Percentiles rank a stretch among this genome's conserved stretches.
These are phyloP conservation scores for Stenopsyche tienmushanensis DNA, from an alignment of 1,140 invertebrate species.

Conservation along the genomic window DNA sequence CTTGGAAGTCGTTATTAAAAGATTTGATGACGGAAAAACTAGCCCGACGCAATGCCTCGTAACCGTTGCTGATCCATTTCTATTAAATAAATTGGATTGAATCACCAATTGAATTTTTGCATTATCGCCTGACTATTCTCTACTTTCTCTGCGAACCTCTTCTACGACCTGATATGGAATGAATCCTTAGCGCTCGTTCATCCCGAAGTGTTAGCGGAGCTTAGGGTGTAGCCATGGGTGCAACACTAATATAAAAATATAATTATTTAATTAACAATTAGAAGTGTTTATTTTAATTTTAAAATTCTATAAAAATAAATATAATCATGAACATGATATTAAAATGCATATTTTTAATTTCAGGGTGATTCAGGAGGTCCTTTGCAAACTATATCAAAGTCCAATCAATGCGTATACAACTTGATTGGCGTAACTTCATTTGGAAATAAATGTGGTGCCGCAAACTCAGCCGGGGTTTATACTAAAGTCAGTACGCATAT, in stretches of 20 bases:
- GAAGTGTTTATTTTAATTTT: background rate
- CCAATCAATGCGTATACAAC: conserved; percentile 47
- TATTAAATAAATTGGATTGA: too few species aligned
- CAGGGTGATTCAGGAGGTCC: conserved; percentile 64
- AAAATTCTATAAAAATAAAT: background rate
- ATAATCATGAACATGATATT: background rate
- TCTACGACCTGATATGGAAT: too few species aligned
- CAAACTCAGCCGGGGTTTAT: conserved; percentile 4
- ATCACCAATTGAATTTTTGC: too few species aligned
- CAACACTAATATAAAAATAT: too few species aligned
- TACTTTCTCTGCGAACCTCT: too few species aligned
- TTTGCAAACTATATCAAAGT: conserved; percentile 46
- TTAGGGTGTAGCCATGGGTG: too few species aligned
- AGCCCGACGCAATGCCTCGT: too few species aligned
- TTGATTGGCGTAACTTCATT: conserved; percentile 58
- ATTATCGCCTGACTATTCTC: too few species aligned
- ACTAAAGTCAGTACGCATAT: conserved; percentile 12
- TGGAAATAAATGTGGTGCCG: conserved; percentile 51
- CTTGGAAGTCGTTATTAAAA: too few species aligned
- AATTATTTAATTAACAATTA: background rate
- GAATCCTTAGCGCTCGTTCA: background rate
- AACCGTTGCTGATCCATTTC: too few species aligned
- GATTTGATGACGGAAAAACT: too few species aligned
- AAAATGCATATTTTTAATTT: conserved; percentile 15
- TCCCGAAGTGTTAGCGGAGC: too few species aligned